A percentile compares a stretch with the other conserved stretches of the same genome.
Conservation (phyloP, 2,797 vertebrate species). For the Phylloscopus collybita region DNA sequence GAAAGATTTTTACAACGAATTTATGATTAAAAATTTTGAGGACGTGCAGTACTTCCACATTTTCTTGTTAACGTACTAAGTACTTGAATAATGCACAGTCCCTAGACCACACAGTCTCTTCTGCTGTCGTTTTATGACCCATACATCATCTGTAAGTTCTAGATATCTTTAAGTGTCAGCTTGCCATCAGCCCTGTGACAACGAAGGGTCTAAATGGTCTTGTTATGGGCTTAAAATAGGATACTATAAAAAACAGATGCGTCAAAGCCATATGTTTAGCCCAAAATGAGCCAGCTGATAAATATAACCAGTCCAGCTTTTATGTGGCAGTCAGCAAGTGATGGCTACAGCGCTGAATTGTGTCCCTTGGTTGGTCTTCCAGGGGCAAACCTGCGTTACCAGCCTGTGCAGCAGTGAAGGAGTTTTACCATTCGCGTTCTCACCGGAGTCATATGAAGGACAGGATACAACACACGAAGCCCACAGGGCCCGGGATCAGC, state of each 20-base stretch:
- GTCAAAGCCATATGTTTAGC: background rate
- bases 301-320: background rate
- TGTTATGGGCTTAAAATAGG: background rate
- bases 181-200: background rate
- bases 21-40: background rate
- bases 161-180: background rate
- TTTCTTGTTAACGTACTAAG: background rate
- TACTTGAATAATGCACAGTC: background rate
- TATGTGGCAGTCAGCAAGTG: background rate
- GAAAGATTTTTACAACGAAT: background rate
- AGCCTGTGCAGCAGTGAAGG: background rate
- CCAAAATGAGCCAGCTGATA: background rate
- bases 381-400: background rate
- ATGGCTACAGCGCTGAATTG: background rate
- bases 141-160: background rate
- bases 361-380: background rate
- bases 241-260: background rate
- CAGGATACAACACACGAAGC: background rate
- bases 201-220: background rate
- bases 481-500: background rate
- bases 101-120: background rate
- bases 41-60: fast-evolving
- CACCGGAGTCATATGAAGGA: background rate
- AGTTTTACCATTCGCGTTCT: background rate
- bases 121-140: background rate